Evolutionary conservation across 1,140 invertebrate species (phyloP), one percentile per base, ranked within the genome.

Genomic region (Drosophila ogumai): DNA sequence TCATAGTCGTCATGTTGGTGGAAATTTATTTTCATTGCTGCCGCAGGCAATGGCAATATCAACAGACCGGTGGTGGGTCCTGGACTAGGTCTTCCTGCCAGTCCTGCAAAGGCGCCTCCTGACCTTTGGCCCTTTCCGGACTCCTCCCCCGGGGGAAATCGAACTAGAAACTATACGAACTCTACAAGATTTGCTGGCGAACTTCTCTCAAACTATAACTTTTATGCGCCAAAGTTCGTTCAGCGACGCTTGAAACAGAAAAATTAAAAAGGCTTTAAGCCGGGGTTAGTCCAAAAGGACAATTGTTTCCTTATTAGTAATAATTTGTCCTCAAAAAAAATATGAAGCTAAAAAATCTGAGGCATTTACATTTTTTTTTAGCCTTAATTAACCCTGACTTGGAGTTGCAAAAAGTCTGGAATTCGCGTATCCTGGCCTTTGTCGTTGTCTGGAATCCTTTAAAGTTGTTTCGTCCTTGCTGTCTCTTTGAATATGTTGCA

Each of bases 11-110:
- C 85, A 88, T 90, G 85, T 88, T 90, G 85, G 68, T 90, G 71
- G 44, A 81, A 81, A 90, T 90, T 90, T 90, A 85, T 90, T 90
- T 90, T 90, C 86, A 90, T 90, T 90, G 85, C 86, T 77, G 81
- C 85, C 86, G 78, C 86, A 85, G 81, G 85, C 85, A 85, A 74
- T 76, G 63, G 66, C 63, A 79, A 79, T 74, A 78, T 78, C 75
- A 78, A 77, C 75, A 78, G 59, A 44, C 52, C 41, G 44, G 46
- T 40, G 40, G 44, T 44, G 50, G 49, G 15, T 17, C 46, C 43
- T 17, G 49, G 38, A 12, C 12, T 22, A 3, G 38, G 13, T 28
- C 7, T 8, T 13, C 36, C 10, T 28, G 41, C 17, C 41, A 43
- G 19, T 38, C 8, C 25, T 46, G 44, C 61, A 43, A 69, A 78